These are phyloP conservation scores for Hyposmocoma kahamanoa DNA, from an alignment of 1,140 invertebrate species.

Conservation along the genomic window DNA sequence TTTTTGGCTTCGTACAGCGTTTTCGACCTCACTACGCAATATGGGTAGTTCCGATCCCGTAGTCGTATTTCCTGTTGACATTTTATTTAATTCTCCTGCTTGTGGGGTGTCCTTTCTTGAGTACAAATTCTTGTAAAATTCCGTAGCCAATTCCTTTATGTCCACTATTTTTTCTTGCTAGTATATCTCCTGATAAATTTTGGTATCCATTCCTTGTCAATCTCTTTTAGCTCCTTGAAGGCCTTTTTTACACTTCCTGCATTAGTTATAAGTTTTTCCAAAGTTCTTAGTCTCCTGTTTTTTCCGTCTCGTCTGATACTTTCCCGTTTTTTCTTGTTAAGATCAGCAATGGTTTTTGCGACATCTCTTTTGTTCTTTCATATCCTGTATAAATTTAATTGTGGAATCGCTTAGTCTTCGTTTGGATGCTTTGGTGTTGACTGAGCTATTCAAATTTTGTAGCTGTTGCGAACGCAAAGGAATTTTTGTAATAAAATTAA, in stretches of 20 bases:
- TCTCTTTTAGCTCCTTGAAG: not conserved
- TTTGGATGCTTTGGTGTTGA: not conserved
- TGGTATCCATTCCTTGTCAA: slow-evolving; percentile 4
- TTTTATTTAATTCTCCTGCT: no score
- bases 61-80: not conserved
- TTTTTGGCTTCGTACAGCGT: slow-evolving; percentile 1
- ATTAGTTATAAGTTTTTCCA: not conserved
- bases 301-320: not conserved
- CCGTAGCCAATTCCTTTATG: not conserved
- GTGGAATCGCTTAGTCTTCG: not conserved
- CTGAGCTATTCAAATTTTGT: not conserved
- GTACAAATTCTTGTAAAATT: not conserved
- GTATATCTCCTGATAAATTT: not conserved
- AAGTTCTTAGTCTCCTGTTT: not conserved
- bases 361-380: not conserved
- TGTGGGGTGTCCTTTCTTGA: not conserved
- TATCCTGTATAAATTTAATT: not conserved
- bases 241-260: not conserved
- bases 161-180: not conserved
- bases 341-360: not conserved
- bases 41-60: not conserved
- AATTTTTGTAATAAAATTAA: no score
- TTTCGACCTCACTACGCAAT: not conserved
- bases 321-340: slow-evolving; percentile 1
- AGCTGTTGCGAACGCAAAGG: no score